Evolutionary conservation across 2,888 invertebrate genomes (phyloP).

Genomic region (Harmothoe impar): DNA sequence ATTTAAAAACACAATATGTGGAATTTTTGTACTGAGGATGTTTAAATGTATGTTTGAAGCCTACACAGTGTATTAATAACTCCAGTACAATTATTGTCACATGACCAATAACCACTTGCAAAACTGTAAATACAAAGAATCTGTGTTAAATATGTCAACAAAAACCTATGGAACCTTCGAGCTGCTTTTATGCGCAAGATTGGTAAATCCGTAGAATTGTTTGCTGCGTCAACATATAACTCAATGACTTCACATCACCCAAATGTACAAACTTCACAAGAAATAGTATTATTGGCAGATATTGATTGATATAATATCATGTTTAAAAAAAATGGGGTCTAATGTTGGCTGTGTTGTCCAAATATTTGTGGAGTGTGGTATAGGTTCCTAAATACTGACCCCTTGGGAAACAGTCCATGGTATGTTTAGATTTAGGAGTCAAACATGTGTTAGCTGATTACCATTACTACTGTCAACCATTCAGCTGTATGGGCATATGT

Average conservation of each 20-base stretch:
- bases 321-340: background rate
- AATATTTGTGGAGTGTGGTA: background rate
- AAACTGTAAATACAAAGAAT: background rate
- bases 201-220: background rate
- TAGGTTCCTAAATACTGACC: background rate
- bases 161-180: background rate
- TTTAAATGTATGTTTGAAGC: background rate
- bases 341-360: background rate
- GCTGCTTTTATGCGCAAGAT: background rate
- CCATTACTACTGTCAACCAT: background rate
- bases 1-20: too few relatives aligned
- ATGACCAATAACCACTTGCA: background rate
- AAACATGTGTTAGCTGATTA: background rate
- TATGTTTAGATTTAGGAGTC: background rate
- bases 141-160: background rate
- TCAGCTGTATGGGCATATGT: background rate
- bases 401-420: background rate
- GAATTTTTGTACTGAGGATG: background rate
- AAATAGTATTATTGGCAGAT: background rate
- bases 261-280: background rate
- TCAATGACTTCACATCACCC: background rate
- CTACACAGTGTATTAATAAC: background rate
- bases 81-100: background rate
- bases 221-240: background rate
- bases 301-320: background rate